Evolutionary conservation across 2,113 vertebrate genomes (phyloP), one percentile per base, ranked within the genome.

Genomic region (Gambusia affinis): DNA sequence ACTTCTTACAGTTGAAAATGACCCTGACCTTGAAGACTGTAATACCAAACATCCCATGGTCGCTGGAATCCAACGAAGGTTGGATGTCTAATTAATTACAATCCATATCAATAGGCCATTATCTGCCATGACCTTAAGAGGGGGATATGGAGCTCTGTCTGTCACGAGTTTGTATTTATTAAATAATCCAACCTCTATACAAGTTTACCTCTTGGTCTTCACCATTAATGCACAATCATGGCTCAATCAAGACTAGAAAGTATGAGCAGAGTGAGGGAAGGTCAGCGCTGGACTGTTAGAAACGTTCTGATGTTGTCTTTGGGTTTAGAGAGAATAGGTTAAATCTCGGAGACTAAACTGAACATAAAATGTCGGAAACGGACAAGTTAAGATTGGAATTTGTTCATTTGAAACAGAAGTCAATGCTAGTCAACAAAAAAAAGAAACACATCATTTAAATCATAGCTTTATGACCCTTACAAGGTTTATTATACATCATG

Each of bases 391-490:
- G 63, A 12, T 42, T 15, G 39, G 14, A 15, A 42, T 42, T 42
- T 42, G 39, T 42, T 42, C 3, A 15, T 4, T 42, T 42, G 39
- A 15, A 42, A 42, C 14, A 42, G 12, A 42, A 42, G 15, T 42
- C 39, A 14, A 47, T 19, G 17, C 5, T 19, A 57, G 51, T 8
- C 22, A 24, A 54, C 8, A 17, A 57, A 57, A 24, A 30, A 57
- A 57, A 22, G 22, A 37, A 22, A 54, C 4, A 54, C 4, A 57
- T 51, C 5, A 54, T 57, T 57, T n/a, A 8, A 57, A 72, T 81
- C 79, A 83, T 82, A 91, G 87, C 85, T 94, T 95, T 94, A 94
- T 94, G 94, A 84, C 84, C 88, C 81, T 81, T 88, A 89, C 82
- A 85, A 73, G 68, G 80, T 76, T 82, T 69, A 83, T 86, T 72